phyloP scores from a whole-genome alignment of 2,888 invertebrate species.

The Polymixis flavicincta region DNA sequence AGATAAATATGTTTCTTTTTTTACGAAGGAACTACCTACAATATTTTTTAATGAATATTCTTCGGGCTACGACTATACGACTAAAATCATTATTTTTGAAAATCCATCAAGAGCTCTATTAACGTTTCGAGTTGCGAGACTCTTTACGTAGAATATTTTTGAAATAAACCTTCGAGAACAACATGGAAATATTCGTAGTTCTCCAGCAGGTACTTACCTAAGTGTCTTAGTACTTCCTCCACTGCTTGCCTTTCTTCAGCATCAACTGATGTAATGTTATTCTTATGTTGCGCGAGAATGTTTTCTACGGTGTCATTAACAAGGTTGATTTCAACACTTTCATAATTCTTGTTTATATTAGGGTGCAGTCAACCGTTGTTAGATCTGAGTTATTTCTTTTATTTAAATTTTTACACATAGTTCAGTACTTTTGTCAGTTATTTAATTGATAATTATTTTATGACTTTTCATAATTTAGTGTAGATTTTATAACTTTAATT shows the following conservation, averaged over 20 bases:
- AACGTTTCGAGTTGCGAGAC: background rate
- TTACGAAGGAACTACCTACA: no score
- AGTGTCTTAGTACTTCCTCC: background rate
- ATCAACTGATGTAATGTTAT: constrained; percentile 58
- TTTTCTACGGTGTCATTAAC: constrained; percentile 47
- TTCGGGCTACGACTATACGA: no score
- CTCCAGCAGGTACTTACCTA: background rate
- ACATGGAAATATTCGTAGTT: background rate
- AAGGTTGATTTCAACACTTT: constrained; percentile 55
- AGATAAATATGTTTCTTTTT: no score
- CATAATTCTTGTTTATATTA: constrained; percentile 18
- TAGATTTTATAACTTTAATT: no score
- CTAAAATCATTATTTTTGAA: background rate
- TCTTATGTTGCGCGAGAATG: constrained; percentile 44
- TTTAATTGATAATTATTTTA: background rate
- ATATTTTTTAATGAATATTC: no score
- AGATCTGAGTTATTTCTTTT: constrained; percentile 9
- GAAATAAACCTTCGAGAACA: background rate
- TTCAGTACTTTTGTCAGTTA: background rate
- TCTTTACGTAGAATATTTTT: background rate
- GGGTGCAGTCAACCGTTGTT: constrained; percentile 15
- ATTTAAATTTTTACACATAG: background rate
- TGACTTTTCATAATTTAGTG: accelerated
- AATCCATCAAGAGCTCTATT: background rate
- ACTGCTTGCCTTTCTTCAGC: constrained; percentile 7